Conservation (phyloP, 92 coral and sea anemone species). For the Zoanthus sansibaricus region DNA sequence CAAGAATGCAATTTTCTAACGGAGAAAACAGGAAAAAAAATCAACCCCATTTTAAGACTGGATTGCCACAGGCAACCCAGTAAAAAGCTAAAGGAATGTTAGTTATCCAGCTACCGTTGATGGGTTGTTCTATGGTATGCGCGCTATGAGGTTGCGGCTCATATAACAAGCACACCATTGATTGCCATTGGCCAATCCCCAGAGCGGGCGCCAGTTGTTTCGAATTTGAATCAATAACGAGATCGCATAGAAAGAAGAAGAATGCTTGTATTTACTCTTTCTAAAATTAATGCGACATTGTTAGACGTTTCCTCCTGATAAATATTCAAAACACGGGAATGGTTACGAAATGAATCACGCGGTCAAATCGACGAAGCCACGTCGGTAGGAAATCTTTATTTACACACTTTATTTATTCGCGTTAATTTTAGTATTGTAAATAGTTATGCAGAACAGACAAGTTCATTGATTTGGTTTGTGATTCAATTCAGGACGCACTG, state of each 20-base stretch:
- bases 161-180: not conserved
- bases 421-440: not conserved
- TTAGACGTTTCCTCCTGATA: conserved; percentile 8
- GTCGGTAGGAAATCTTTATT: conserved; percentile 21
- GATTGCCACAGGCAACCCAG: too few species aligned
- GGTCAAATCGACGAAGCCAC: conserved; percentile 5
- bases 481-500: not conserved
- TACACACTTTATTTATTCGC: not conserved
- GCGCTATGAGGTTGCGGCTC: conserved; percentile 7
- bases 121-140: not conserved
- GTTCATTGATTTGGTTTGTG: not conserved
- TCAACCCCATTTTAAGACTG: too few species aligned
- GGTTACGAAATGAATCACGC: conserved; percentile 39
- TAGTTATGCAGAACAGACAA: not conserved
- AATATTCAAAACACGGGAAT: conserved; percentile 25
- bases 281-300: not conserved
- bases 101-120: too few species aligned
- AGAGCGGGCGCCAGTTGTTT: conserved; percentile 42
- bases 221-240: conserved; percentile 32
- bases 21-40: too few species aligned
- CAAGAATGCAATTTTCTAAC: too few species aligned
- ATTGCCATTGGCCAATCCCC: conserved; percentile 22
- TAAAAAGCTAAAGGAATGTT: too few species aligned
- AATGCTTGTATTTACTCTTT: conserved; percentile 3
- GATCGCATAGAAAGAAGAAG: not conserved